Conservation (phyloP, 1,140 invertebrate species). For the Lepidostoma basale region DNA sequence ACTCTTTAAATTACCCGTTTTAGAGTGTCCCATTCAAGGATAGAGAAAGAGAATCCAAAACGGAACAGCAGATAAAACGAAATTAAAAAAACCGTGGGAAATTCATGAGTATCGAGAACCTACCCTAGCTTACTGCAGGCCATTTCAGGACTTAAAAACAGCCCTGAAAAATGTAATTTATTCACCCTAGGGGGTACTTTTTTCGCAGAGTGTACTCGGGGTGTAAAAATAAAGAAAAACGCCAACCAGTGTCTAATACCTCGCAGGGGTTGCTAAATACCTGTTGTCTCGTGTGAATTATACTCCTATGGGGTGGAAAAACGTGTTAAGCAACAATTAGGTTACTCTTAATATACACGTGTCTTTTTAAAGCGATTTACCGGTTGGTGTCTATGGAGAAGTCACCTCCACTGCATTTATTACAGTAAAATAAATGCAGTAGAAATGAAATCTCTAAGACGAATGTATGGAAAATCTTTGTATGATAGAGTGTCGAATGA, state of each 20-base stretch:
- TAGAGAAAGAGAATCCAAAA: slow-evolving; percentile 14
- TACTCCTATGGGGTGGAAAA: background rate
- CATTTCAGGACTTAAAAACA: slow-evolving; percentile 14
- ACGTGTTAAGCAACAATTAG: too few species aligned
- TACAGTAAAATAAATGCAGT: too few species aligned
- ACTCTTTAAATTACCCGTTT: too few species aligned
- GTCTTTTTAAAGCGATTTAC: too few species aligned
- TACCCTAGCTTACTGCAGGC: background rate
- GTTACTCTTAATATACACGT: too few species aligned
- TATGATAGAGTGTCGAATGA: too few species aligned
- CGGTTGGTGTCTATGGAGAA: too few species aligned
- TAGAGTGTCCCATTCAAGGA: slow-evolving; percentile 23
- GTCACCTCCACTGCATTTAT: too few species aligned
- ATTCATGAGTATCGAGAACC: background rate
- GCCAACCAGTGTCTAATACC: slow-evolving; percentile 2
- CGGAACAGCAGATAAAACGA: slow-evolving; percentile 1
- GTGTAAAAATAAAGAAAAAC: background rate
- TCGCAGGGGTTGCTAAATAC: slow-evolving; percentile 8
- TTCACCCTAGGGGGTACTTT: background rate
- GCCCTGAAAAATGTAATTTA: slow-evolving; percentile 22
- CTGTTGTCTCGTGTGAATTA: slow-evolving; percentile 15
- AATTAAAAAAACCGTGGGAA: background rate
- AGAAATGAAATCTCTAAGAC: too few species aligned
- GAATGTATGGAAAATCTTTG: too few species aligned
- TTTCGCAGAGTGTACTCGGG: slow-evolving; percentile 1